Evolutionary conservation across 2,797 vertebrate genomes (phyloP).

Genomic region (Lycodopsis pacificus): DNA sequence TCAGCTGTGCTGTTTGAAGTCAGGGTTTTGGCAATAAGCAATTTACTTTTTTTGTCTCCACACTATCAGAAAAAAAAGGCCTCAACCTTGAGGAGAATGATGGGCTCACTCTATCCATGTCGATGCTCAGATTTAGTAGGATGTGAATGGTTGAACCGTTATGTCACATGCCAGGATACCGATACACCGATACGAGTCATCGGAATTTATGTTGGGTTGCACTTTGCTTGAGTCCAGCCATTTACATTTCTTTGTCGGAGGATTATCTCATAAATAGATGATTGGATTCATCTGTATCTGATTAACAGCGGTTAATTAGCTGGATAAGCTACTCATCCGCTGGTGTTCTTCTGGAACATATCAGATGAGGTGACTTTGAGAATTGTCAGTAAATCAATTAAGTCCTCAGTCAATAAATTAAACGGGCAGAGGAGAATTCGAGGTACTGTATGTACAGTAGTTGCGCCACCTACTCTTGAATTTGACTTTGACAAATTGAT

Average conservation of each 20-base stretch:
- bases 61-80: constrained; percentile 35
- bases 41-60: constrained; percentile 45
- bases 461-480: constrained; percentile 41
- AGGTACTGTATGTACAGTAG: constrained; percentile 50
- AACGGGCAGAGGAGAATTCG: constrained; percentile 66
- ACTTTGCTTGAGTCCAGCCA: constrained; percentile 21
- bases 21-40: constrained; percentile 51
- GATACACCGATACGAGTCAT: neutral
- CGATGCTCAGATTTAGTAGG: constrained; percentile 17
- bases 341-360: constrained; percentile 57
- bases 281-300: constrained; percentile 62
- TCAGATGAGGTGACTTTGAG: constrained; percentile 78
- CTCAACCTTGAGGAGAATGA: constrained; percentile 41
- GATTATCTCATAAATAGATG: constrained; percentile 58
- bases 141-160: neutral
- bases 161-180: neutral
- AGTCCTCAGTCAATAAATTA: constrained; percentile 75
- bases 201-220: constrained; percentile 7
- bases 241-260: constrained; percentile 29
- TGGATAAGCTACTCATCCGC: constrained; percentile 39
- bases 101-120: constrained; percentile 16
- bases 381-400: constrained; percentile 73
- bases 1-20: constrained; percentile 59
- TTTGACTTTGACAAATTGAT: constrained; percentile 75
- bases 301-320: constrained; percentile 69